A percentile compares a stretch with the other conserved stretches of the same genome.
Evolutionary conservation across 1,140 invertebrate genomes (phyloP).

Genomic region (Parapsyche elsis): DNA sequence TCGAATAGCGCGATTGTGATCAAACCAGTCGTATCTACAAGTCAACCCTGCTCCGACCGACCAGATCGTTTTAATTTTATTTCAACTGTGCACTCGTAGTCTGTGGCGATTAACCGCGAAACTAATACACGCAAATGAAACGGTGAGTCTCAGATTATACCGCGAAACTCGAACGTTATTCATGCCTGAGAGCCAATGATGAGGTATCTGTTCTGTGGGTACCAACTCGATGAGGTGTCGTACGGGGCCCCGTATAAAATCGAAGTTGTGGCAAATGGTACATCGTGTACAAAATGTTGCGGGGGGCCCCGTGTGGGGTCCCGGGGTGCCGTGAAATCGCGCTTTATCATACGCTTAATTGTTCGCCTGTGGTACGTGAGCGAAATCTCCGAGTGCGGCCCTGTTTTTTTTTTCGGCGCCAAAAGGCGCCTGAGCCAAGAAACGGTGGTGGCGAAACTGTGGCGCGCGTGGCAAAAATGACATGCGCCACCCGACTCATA

Average conservation of each 20-base stretch:
- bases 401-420: not conserved
- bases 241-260: not conserved
- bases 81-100: too few species aligned
- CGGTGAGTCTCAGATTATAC: too few species aligned
- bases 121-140: too few species aligned
- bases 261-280: not conserved
- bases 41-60: not conserved
- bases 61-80: too few species aligned
- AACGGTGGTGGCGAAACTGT: constrained; percentile 15
- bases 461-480: constrained; percentile 14
- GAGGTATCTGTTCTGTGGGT: too few species aligned
- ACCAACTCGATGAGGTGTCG: not conserved
- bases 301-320: constrained; percentile 28
- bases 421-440: not conserved
- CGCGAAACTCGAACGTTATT: too few species aligned
- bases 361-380: constrained; percentile 14
- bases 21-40: not conserved
- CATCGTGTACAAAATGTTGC: constrained; percentile 16
- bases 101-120: too few species aligned
- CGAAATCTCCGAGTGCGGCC: not conserved
- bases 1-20: constrained; percentile 5
- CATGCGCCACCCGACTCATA: not conserved
- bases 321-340: constrained; percentile 29
- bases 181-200: too few species aligned
- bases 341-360: constrained; percentile 35